Evolutionary conservation across 1,140 invertebrate genomes (phyloP).

Genomic region (Cephus cinctus): DNA sequence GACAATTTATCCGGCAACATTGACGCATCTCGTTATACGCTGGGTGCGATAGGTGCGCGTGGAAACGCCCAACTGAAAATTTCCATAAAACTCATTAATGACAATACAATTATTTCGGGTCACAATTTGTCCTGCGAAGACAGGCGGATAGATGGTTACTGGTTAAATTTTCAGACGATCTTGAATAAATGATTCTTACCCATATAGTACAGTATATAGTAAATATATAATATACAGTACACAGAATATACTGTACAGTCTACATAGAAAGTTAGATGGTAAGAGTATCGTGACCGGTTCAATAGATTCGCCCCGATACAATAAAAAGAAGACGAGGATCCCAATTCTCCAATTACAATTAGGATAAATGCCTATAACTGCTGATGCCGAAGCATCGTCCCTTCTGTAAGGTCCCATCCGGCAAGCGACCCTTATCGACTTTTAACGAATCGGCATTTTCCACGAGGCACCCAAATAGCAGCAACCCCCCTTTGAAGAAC

Average conservation of each 20-base stretch:
- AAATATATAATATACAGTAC: too few species aligned
- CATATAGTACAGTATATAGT: too few species aligned
- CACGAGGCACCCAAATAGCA: conserved; percentile 13
- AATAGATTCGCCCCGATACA: too few species aligned
- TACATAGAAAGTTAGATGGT: too few species aligned
- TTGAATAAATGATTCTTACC: too few species aligned
- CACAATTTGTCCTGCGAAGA: conserved; percentile 10
- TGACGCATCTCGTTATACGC: too few species aligned
- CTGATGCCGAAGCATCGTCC: conserved; percentile 6
- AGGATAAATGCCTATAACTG: conserved; percentile 30
- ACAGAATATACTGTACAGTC: too few species aligned
- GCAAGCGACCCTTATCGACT: conserved; percentile 11
- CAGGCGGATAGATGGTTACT: too few species aligned
- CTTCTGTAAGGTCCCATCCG: conserved; percentile 15
- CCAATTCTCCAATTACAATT: conserved; percentile 25
- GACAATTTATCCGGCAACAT: conserved; percentile 26
- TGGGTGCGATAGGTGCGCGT: conserved; percentile 10
- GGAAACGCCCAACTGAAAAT: conserved; percentile 14
- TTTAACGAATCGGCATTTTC: background rate
- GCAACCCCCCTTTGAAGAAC: too few species aligned
- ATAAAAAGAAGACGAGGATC: background rate
- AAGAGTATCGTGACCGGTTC: too few species aligned
- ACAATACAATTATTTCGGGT: conserved; percentile 36
- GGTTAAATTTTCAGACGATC: too few species aligned
- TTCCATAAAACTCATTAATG: conserved; percentile 33